Conservation (phyloP, 1,140 invertebrate species). For the Tetranychus urticae region DNA sequence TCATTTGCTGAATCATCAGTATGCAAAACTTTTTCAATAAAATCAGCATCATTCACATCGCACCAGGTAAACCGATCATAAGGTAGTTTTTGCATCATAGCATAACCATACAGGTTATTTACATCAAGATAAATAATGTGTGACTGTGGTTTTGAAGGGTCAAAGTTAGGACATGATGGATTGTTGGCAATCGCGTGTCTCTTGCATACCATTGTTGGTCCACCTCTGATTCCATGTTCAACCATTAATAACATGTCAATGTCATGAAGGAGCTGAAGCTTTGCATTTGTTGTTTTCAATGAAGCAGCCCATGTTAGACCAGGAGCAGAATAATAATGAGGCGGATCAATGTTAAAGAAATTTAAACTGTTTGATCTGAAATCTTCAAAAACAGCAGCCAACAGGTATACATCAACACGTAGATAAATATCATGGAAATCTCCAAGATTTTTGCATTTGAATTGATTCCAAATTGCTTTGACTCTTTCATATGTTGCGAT, state of each 20-base stretch:
- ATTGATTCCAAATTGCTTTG: background rate
- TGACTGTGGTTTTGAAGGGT: background rate
- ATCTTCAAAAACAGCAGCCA: background rate
- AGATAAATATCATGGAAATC: background rate
- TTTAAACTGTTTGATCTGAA: background rate
- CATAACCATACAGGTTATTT: background rate
- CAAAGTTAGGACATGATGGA: background rate
- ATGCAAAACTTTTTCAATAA: too few species aligned
- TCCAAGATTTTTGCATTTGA: background rate
- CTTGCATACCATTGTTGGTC: background rate
- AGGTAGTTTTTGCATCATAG: background rate
- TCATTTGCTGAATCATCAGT: too few species aligned
- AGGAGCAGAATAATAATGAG: background rate
- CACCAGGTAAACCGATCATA: too few species aligned
- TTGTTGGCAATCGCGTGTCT: background rate
- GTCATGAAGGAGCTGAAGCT: background rate
- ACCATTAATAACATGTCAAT: background rate
- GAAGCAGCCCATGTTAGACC: background rate
- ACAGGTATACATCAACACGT: background rate
- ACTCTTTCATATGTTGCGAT: too few species aligned
- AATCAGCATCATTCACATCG: too few species aligned
- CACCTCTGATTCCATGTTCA: conserved; percentile 5
- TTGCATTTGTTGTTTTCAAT: background rate
- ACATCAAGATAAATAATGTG: background rate
- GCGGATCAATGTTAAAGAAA: background rate